Conservation (phyloP, 2,888 invertebrate species). For the Autographa pulchrina region DNA sequence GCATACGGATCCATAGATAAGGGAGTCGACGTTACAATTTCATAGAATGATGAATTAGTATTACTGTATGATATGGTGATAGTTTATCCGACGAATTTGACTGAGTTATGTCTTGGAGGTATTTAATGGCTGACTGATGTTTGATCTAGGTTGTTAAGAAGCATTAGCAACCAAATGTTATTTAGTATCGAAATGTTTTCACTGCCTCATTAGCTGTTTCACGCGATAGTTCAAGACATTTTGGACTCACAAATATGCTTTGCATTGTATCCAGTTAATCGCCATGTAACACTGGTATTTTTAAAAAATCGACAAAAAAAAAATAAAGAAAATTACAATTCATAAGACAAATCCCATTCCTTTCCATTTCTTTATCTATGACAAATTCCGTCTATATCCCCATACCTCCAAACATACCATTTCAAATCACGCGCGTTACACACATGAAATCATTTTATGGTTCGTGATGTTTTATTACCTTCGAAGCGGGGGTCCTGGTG, state of each 20-base stretch:
- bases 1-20: conserved; percentile 53
- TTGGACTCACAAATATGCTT: not conserved
- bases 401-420: conserved; percentile 37
- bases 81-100: conserved; percentile 23
- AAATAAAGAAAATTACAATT: no score
- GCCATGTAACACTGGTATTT: no score
- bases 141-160: not conserved
- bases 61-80: conserved; percentile 36
- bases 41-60: conserved; percentile 48
- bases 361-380: not conserved
- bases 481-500: conserved; percentile 43
- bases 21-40: conserved; percentile 52
- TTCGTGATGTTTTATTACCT: conserved; percentile 49
- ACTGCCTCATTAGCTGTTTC: not conserved
- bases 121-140: conserved; percentile 12
- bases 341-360: not conserved
- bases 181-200: not conserved
- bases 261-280: no score
- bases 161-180: not conserved
- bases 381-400: conserved; percentile 18
- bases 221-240: not conserved
- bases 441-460: conserved; percentile 54
- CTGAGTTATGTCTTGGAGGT: conserved; percentile 19
- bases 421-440: conserved; percentile 48
- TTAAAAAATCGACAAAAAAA: no score